These are phyloP conservation scores for Cotesia chilonis DNA, from an alignment of 1,140 invertebrate genomes.

Conservation along the genomic window DNA sequence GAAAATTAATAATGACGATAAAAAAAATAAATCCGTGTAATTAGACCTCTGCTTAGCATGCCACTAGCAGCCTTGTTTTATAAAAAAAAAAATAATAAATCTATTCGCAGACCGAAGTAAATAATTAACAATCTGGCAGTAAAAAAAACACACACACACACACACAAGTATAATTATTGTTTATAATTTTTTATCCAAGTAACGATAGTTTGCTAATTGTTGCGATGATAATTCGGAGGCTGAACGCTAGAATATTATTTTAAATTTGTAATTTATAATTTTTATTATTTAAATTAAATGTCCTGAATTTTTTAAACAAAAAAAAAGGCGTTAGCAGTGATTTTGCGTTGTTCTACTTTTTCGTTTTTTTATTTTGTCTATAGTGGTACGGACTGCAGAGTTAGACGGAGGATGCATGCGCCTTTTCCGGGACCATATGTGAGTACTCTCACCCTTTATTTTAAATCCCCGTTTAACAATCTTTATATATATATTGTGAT, in stretches of 20 bases:
- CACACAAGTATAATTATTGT: constrained; percentile 38
- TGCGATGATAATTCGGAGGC: constrained; percentile 22
- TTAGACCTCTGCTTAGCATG: constrained; percentile 60
- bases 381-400: constrained; percentile 68
- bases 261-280: constrained; percentile 14
- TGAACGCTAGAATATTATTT: constrained; percentile 7
- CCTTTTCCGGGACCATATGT: constrained; percentile 66
- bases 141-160: constrained; percentile 27
- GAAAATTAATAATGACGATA: too few relatives aligned
- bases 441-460: constrained; percentile 61
- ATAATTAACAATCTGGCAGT: not conserved
- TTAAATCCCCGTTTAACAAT: constrained; percentile 38
- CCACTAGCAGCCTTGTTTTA: constrained; percentile 52
- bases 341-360: constrained; percentile 55
- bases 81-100: constrained; percentile 10
- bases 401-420: constrained; percentile 68
- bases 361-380: constrained; percentile 52
- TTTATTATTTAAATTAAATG: constrained; percentile 1
- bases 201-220: constrained; percentile 2
- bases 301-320: constrained; percentile 6
- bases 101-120: constrained; percentile 32
- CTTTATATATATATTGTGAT: constrained; percentile 2
- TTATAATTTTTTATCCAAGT: constrained; percentile 18
- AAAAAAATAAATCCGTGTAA: constrained; percentile 26
- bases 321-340: constrained; percentile 46